Conservation (phyloP, 2,888 invertebrate species). For the Epinotia bilunana region DNA sequence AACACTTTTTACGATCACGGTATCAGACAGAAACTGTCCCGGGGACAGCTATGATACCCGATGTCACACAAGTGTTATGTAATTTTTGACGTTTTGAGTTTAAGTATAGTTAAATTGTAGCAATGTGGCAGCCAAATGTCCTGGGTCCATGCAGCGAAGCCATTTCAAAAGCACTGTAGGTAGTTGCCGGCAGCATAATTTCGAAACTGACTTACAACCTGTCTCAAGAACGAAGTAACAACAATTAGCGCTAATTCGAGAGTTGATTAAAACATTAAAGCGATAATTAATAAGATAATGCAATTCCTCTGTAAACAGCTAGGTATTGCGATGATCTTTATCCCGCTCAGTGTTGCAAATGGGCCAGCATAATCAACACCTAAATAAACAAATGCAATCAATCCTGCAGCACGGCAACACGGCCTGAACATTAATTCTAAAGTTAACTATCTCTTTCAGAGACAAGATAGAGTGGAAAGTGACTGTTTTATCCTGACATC, state of each 20-base stretch:
- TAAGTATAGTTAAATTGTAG: too few relatives aligned
- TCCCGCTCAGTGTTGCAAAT: constrained; percentile 3
- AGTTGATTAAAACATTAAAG: not conserved
- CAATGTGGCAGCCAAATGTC: too few relatives aligned
- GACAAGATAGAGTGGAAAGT: not conserved
- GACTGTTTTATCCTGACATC: not conserved
- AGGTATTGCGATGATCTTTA: constrained; percentile 18
- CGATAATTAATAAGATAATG: constrained; percentile 1
- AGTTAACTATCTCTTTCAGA: not conserved
- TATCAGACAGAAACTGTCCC: too few relatives aligned
- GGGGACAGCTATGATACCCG: too few relatives aligned
- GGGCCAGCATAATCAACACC: constrained; percentile 24
- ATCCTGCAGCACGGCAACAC: not conserved
- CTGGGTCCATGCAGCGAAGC: too few relatives aligned
- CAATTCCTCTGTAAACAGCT: constrained; percentile 12
- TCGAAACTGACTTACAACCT: too few relatives aligned
- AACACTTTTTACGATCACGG: too few relatives aligned
- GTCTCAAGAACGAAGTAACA: not conserved
- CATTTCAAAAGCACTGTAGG: too few relatives aligned
- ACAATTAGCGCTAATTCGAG: not conserved
- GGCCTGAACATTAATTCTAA: not conserved
- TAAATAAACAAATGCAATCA: constrained; percentile 37
- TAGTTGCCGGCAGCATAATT: too few relatives aligned
- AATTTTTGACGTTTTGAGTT: too few relatives aligned
- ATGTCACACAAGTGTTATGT: too few relatives aligned